Base-by-base conservation (phyloP, 2,113 vertebrate species). In the Carlito syrichta region DNA sequence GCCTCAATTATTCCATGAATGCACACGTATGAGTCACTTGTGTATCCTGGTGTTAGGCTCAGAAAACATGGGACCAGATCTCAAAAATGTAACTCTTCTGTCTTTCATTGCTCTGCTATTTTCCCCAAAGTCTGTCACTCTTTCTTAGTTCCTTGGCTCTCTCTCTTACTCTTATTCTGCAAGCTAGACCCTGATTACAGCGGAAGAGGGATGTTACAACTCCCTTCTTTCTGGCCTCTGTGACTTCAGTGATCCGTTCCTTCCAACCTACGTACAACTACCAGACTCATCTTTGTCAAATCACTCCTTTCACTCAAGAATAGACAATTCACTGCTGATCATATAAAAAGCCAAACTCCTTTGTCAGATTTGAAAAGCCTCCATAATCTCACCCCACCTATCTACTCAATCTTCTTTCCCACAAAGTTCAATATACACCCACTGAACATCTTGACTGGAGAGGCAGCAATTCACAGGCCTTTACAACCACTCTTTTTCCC, bases 391-490 rank as follows among this genome's bases (percentile, higher is more conserved):
- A 76, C 89, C 30, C 38, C 85, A 86, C 89, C 68, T 93, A 23
- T n/a, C 94, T n/a, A 78, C 89, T 96, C 58, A 85, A 35, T 86
- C 93, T 91, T 48, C 81, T 94, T 93, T 78, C 95, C 50, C 73
- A 94, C 82, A 86, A 83, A 71, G 71, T 90, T 32, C 74, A 60
- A 30, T 38, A 38, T 56, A 90, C 38, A 62, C 54, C 54, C 85
- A 85, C 22, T 14, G n/a, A 95, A 48, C 63, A 73, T 68, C 88
- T 74, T 43, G 88, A 43, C 52, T 40, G 16, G 1, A 23, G 58
- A 71, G 48, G 58, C 88, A 77, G 84, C 32, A 79, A 63, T 40
- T 38, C 71, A 54, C 82, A 74, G 3, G 38, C 48, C 93, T 87
- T 38, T 74, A 27, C 35, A 54, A 4, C 74, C 35, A 71, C 40